A percentile compares a stretch with the other conserved stretches of the same genome.
Conservation (phyloP, 2,888 invertebrate genomes). For the Lumbricus terrestris region DNA sequence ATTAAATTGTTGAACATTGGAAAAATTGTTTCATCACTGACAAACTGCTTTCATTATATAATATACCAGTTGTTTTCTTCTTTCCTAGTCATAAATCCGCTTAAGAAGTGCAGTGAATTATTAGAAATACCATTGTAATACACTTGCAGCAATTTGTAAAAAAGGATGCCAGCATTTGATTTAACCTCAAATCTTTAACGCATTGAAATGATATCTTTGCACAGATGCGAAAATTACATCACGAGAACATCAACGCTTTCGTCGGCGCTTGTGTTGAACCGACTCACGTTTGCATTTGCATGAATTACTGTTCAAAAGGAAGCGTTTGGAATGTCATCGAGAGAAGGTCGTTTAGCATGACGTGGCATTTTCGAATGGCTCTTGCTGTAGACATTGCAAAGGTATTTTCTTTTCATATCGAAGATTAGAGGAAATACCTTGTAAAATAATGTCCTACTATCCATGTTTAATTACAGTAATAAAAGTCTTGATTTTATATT, state of each 20-base stretch:
- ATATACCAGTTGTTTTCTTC: background rate
- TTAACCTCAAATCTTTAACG: background rate
- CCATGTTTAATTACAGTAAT: too few species aligned
- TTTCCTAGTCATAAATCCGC: background rate
- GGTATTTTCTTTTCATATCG: background rate
- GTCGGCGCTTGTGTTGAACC: constrained; percentile 11
- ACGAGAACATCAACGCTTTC: background rate
- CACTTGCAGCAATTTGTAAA: too few species aligned
- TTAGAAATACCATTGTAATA: too few species aligned
- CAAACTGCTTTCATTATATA: background rate
- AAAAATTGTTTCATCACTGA: too few species aligned
- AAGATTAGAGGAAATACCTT: too few species aligned
- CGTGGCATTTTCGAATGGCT: constrained; percentile 14
- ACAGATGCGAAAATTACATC: background rate
- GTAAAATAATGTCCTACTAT: too few species aligned
- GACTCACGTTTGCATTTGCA: background rate
- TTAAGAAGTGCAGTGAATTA: too few species aligned
- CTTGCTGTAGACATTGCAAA: constrained; percentile 13
- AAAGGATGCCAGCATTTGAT: background rate
- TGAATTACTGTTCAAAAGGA: background rate
- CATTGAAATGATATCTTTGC: background rate
- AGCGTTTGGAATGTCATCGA: constrained; percentile 11
- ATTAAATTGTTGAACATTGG: too few species aligned
- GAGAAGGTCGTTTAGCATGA: constrained; percentile 9
- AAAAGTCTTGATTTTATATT: too few species aligned